Evolutionary conservation across 1,140 invertebrate species (phyloP).

Genomic region (Drosophila repletoides): DNA sequence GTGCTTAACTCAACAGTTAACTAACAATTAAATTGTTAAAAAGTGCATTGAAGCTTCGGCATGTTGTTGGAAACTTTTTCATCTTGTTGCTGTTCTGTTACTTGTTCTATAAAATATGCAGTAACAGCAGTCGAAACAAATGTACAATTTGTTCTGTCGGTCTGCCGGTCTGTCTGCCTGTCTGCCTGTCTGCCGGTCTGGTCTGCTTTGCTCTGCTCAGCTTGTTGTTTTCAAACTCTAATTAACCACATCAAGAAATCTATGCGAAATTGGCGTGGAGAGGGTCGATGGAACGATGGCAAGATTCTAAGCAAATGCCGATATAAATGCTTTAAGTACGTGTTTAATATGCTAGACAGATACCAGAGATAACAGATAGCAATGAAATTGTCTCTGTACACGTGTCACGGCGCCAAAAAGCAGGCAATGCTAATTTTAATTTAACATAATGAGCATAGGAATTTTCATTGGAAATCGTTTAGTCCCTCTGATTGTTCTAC

Average conservation of each 20-base stretch:
- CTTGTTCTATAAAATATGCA: constrained; percentile 68
- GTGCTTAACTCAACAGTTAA: too few species aligned
- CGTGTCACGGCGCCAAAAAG: constrained; percentile 32
- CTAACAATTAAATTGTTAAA: neutral
- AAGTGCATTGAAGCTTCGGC: constrained; percentile 34
- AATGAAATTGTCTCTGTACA: constrained; percentile 40
- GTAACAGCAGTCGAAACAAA: constrained; percentile 58
- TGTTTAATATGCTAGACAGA: constrained; percentile 63
- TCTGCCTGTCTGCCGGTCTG: too few species aligned
- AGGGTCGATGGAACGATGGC: constrained; percentile 6
- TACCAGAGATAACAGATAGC: constrained; percentile 32
- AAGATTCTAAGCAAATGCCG: constrained; percentile 38
- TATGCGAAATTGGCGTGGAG: constrained; percentile 66
- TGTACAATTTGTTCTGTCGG: constrained; percentile 64
- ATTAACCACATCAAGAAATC: constrained; percentile 78
- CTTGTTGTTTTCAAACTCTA: constrained; percentile 70
- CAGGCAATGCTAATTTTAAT: constrained; percentile 36
- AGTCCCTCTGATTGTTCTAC: constrained; percentile 6
- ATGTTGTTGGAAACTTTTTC: constrained; percentile 8
- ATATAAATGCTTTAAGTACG: constrained; percentile 71
- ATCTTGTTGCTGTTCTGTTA: constrained; percentile 36
- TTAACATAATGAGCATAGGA: constrained; percentile 26
- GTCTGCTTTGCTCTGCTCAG: too few species aligned
- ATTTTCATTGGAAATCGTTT: constrained; percentile 43
- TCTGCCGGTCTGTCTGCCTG: too few species aligned